Evolutionary conservation across 2,888 invertebrate species (phyloP).

Genomic region (Syrista parreyssii): DNA sequence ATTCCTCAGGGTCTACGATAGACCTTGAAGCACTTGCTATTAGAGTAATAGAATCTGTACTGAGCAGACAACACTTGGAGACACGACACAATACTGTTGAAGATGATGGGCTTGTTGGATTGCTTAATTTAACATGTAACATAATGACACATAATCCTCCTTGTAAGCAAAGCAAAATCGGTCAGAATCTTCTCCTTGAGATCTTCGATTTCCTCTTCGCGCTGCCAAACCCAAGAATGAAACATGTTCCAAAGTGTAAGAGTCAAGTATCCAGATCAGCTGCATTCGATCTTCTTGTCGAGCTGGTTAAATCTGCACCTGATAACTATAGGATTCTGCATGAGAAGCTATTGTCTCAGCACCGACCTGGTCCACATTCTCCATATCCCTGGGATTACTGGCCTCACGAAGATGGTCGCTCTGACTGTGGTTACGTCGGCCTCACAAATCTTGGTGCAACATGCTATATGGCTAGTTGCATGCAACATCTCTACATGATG

Average conservation of each 20-base stretch:
- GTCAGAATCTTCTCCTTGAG: constrained; percentile 76
- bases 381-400: constrained; percentile 98
- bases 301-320: constrained; percentile 85
- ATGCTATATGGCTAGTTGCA: constrained; percentile 97
- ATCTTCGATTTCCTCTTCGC: constrained; percentile 91
- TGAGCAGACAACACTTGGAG: constrained; percentile 85
- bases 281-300: constrained; percentile 91
- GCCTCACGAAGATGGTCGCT: constrained; percentile 95
- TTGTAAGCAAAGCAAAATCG: constrained; percentile 84
- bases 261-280: constrained; percentile 89
- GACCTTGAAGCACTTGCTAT: constrained; percentile 81
- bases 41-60: constrained; percentile 80
- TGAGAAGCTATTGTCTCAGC: constrained; percentile 85
- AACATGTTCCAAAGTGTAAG: constrained; percentile 93
- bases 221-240: constrained; percentile 85
- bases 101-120: constrained; percentile 91
- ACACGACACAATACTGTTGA: constrained; percentile 83
- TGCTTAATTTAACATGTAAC: constrained; percentile 87
- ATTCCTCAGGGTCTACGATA: constrained; percentile 69
- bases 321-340: constrained; percentile 89
- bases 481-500: constrained; percentile 98
- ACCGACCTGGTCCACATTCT: constrained; percentile 84
- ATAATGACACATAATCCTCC: constrained; percentile 89
- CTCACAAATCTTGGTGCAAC: constrained; percentile 95
- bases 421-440: constrained; percentile 95